Percentiles rank a stretch among this genome's conserved stretches.
These are phyloP conservation scores for Hipposideros larvatus DNA, from an alignment of 2,797 vertebrate genomes.

Conservation along the genomic window DNA sequence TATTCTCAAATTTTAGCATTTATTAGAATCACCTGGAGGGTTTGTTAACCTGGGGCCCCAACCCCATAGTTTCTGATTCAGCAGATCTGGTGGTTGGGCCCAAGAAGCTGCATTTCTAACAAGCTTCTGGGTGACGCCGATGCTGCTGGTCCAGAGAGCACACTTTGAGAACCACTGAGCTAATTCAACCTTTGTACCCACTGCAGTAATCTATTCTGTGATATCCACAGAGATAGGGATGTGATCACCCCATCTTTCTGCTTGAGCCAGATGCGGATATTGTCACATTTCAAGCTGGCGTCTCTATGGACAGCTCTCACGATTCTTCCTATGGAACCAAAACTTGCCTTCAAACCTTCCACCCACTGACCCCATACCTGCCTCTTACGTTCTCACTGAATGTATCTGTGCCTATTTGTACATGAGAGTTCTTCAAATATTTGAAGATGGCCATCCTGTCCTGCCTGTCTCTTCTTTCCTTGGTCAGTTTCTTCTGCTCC, in stretches of 20 bases:
- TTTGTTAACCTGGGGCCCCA: neutral
- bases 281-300: neutral
- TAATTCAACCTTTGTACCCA: neutral
- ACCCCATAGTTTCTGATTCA: neutral
- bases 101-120: neutral
- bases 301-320: neutral
- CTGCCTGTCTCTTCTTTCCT: neutral
- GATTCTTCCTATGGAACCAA: neutral
- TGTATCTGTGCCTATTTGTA: neutral
- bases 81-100: neutral
- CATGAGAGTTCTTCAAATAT: neutral
- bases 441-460: neutral
- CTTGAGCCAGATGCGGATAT: neutral
- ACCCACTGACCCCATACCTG: neutral
- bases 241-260: neutral
- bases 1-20: neutral
- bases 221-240: neutral
- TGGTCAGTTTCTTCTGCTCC: neutral
- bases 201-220: neutral
- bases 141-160: neutral
- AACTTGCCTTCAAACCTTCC: neutral
- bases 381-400: neutral
- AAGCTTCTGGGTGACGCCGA: neutral
- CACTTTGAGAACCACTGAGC: neutral
- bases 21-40: neutral